These are phyloP conservation scores for Dysidea cf. avara DNA, from an alignment of 37 sponge, comb jelly and placozoan genomes.

Conservation along the genomic window DNA sequence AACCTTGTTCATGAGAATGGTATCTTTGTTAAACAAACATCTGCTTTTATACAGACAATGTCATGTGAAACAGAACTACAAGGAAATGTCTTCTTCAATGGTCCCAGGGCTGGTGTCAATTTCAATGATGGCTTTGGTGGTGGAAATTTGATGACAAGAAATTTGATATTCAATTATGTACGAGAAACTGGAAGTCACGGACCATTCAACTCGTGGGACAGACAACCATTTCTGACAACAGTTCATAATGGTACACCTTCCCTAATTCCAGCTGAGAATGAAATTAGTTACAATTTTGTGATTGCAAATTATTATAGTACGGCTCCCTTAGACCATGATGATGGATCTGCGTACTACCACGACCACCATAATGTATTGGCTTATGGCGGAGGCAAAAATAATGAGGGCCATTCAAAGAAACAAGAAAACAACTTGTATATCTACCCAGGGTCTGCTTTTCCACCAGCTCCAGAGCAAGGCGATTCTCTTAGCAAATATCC, in stretches of 20 bases:
- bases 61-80: constrained; percentile 50
- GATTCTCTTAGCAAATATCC: not conserved
- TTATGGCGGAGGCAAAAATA: constrained; percentile 53
- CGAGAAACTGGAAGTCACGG: constrained; percentile 67
- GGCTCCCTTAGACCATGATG: constrained; percentile 60
- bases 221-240: constrained; percentile 42
- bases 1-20: constrained; percentile 76
- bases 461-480: constrained; percentile 4
- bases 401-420: constrained; percentile 40
- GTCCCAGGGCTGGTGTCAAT: constrained; percentile 79
- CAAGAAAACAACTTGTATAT: constrained; percentile 37
- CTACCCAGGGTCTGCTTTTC: constrained; percentile 24
- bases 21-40: constrained; percentile 61
- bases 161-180: constrained; percentile 65
- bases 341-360: constrained; percentile 52
- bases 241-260: constrained; percentile 15
- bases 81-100: constrained; percentile 81
- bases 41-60: constrained; percentile 59
- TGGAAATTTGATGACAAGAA: constrained; percentile 33
- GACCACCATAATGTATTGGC: constrained; percentile 54
- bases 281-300: constrained; percentile 41
- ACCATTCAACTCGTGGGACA: constrained; percentile 60
- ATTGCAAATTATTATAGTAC: constrained; percentile 44
- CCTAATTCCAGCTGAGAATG: constrained; percentile 24
- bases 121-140: constrained; percentile 81